Percentiles rank a stretch among this genome's conserved stretches.
phyloP scores from a whole-genome alignment of 2,797 vertebrate species.

The Monodelphis domestica region DNA sequence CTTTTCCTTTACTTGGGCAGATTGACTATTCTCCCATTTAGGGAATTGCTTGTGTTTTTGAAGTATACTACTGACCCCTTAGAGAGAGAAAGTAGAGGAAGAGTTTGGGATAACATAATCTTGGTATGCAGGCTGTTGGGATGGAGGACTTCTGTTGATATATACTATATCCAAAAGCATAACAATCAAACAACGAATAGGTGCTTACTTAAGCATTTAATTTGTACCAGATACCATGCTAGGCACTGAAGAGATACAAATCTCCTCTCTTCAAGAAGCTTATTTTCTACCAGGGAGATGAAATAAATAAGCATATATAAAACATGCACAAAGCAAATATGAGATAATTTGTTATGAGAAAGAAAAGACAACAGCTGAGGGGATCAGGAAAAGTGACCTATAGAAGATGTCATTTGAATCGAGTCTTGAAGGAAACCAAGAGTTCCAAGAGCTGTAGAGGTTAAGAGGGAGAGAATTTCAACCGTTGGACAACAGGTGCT shows the following conservation, averaged over 20 bases:
- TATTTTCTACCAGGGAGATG: background rate
- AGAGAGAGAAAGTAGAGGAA: background rate
- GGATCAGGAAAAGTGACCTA: background rate
- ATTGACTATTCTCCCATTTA: too few species aligned
- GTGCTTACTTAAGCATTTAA: background rate
- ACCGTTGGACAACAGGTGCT: background rate
- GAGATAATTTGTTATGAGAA: background rate
- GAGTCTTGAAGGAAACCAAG: background rate
- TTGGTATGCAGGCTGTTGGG: background rate
- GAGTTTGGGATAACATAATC: background rate
- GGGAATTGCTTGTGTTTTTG: too few species aligned
- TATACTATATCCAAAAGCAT: background rate
- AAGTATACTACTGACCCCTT: background rate
- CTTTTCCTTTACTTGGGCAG: too few species aligned
- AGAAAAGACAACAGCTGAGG: background rate
- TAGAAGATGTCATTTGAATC: background rate
- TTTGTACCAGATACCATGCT: background rate
- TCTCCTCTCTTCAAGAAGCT: background rate
- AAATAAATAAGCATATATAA: background rate
- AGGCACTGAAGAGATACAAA: background rate
- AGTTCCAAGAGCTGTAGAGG: background rate
- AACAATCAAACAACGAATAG: background rate
- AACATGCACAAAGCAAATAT: background rate
- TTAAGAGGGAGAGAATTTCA: background rate
- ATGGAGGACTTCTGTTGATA: background rate